Evolutionary conservation across 2,113 vertebrate species (phyloP).

Genomic region (Phodopus roborovskii): DNA sequence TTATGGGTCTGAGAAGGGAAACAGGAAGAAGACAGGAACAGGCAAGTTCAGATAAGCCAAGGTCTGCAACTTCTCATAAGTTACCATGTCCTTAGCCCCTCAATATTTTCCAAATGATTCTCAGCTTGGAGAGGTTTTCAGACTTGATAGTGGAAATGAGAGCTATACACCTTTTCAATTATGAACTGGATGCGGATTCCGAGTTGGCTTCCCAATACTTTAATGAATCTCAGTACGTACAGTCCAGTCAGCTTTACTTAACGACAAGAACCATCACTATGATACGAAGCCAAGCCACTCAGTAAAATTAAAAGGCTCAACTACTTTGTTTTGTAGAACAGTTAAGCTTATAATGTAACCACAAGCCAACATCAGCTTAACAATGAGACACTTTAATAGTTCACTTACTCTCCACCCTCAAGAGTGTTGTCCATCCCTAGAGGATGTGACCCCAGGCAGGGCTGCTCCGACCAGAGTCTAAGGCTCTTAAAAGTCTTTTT

Average conservation of each 20-base stretch:
- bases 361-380: background rate
- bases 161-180: background rate
- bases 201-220: slow-evolving; percentile 1
- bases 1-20: background rate
- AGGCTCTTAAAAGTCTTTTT: background rate
- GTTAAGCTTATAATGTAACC: background rate
- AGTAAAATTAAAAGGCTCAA: background rate
- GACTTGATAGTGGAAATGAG: background rate
- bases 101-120: background rate
- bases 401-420: background rate
- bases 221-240: background rate
- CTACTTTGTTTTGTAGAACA: background rate
- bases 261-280: background rate
- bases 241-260: background rate
- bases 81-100: too few species aligned
- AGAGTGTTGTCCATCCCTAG: background rate
- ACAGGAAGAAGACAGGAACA: background rate
- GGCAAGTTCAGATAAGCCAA: fast-evolving
- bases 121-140: background rate
- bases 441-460: background rate
- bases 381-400: background rate
- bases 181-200: background rate
- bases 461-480: background rate
- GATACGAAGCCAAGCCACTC: background rate
- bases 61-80: background rate